A percentile compares a stretch with the other conserved stretches of the same genome.
Conservation (phyloP, 2,113 vertebrate species). For the Lasiurus borealis region DNA sequence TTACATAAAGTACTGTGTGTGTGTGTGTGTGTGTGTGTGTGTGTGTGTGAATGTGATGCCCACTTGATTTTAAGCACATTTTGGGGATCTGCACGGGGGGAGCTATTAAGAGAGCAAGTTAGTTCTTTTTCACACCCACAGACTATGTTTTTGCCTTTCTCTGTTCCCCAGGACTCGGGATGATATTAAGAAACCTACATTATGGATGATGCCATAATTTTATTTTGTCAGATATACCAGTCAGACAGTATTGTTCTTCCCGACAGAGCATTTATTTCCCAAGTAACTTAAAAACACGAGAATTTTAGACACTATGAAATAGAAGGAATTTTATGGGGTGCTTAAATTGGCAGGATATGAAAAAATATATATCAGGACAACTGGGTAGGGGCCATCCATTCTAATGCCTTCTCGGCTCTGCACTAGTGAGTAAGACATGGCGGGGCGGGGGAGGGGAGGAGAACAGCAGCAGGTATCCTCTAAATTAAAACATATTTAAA, state of each 20-base stretch:
- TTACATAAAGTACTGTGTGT: background rate
- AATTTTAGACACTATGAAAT: constrained; percentile 14
- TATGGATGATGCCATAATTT: constrained; percentile 11
- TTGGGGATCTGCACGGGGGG: background rate
- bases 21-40: background rate
- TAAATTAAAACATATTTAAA: constrained; percentile 54
- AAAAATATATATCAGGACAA: background rate
- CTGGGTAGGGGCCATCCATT: background rate
- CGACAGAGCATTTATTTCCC: constrained; percentile 36
- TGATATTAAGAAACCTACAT: constrained; percentile 50
- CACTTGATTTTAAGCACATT: background rate
- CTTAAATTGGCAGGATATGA: constrained; percentile 32
- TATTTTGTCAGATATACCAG: background rate
- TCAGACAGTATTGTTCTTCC: constrained; percentile 18
- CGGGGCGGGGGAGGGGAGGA: no score
- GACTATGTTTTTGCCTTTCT: background rate
- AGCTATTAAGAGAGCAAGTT: background rate
- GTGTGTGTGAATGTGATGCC: background rate
- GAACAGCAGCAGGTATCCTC: background rate
- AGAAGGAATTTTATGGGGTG: background rate
- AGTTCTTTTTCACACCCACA: background rate
- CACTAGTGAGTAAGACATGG: background rate
- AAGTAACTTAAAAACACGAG: constrained; percentile 26
- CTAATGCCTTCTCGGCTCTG: background rate
- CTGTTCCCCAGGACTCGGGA: background rate